Evolutionary conservation across 2,888 invertebrate genomes (phyloP).

Genomic region (Zaprionus bogoriensis): DNA sequence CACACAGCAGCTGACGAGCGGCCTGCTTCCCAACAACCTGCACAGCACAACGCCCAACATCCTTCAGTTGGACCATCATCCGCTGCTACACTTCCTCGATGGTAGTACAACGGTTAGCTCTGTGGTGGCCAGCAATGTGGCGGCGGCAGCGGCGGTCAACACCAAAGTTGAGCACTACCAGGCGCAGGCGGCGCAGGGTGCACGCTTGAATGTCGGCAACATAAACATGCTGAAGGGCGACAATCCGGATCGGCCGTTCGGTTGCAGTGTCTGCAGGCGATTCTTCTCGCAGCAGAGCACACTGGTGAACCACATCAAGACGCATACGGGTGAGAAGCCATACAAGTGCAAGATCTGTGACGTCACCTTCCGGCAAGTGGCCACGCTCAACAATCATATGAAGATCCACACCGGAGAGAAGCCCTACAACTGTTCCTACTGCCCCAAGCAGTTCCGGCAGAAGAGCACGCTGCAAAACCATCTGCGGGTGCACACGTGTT

Average conservation of each 20-base stretch:
- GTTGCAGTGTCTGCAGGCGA: slow-evolving; percentile 77
- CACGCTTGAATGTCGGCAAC: slow-evolving; percentile 65
- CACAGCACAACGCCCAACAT: slow-evolving; percentile 66
- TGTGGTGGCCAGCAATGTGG: slow-evolving; percentile 65
- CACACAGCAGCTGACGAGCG: slow-evolving; percentile 62
- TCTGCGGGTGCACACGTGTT: slow-evolving; percentile 79
- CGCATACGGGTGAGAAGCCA: slow-evolving; percentile 80
- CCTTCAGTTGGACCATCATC: slow-evolving; percentile 79
- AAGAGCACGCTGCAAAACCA: slow-evolving; percentile 80
- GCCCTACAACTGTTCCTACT: slow-evolving; percentile 81
- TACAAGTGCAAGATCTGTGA: slow-evolving; percentile 81
- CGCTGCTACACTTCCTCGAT: slow-evolving; percentile 79
- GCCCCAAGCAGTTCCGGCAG: slow-evolving; percentile 80
- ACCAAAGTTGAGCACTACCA: slow-evolving; percentile 63
- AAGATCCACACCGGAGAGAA: slow-evolving; percentile 81
- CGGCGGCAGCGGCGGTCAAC: slow-evolving; percentile 63
- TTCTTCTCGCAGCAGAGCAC: slow-evolving; percentile 81
- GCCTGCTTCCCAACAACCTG: slow-evolving; percentile 67
- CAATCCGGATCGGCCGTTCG: slow-evolving; percentile 79
- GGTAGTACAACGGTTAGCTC: slow-evolving; percentile 80
- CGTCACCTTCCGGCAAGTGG: slow-evolving; percentile 79
- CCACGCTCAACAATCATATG: slow-evolving; percentile 80
- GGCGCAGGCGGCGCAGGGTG: slow-evolving; percentile 52
- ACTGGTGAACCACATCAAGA: slow-evolving; percentile 79
- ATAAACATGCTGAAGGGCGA: slow-evolving; percentile 68